phyloP scores from a whole-genome alignment of 1,140 invertebrate species.

The Thalassaphorura encarpata region DNA sequence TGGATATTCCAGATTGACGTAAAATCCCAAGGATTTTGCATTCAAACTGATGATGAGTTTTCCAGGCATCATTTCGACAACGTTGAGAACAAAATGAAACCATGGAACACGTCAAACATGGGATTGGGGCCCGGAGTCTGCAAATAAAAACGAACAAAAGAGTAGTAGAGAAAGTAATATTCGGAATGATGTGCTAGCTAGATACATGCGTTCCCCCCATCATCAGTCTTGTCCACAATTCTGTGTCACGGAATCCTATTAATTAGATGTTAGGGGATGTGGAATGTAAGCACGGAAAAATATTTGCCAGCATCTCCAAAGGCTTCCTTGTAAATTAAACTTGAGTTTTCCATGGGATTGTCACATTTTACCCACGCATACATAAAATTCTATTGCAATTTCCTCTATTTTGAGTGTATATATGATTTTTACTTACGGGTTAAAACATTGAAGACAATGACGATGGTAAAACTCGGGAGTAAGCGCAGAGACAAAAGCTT shows the following conservation, averaged over 20 bases:
- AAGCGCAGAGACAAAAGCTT: conserved; percentile 60
- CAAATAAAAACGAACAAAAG: background rate
- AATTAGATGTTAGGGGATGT: too few relatives aligned
- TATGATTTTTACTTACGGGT: conserved; percentile 7
- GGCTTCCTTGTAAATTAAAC: too few relatives aligned
- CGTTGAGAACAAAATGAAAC: conserved; percentile 66
- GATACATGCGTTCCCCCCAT: too few relatives aligned
- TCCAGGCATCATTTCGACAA: conserved; percentile 57
- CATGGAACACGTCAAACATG: conserved; percentile 63
- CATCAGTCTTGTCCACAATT: too few relatives aligned
- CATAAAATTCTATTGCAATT: background rate
- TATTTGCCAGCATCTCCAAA: too few relatives aligned
- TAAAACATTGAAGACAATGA: conserved; percentile 75
- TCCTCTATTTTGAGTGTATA: background rate
- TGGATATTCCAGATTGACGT: conserved; percentile 62
- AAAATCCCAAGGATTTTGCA: conserved; percentile 62
- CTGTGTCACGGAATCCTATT: too few relatives aligned
- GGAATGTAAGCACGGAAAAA: too few relatives aligned
- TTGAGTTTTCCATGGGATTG: background rate
- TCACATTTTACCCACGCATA: background rate
- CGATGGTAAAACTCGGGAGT: conserved; percentile 54
- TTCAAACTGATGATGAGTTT: conserved; percentile 64
- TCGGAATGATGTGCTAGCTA: background rate
- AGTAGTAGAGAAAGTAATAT: background rate
- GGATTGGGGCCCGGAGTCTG: conserved; percentile 46